Conservation (phyloP, 2,797 vertebrate species). For the Centropyge bicolor region DNA sequence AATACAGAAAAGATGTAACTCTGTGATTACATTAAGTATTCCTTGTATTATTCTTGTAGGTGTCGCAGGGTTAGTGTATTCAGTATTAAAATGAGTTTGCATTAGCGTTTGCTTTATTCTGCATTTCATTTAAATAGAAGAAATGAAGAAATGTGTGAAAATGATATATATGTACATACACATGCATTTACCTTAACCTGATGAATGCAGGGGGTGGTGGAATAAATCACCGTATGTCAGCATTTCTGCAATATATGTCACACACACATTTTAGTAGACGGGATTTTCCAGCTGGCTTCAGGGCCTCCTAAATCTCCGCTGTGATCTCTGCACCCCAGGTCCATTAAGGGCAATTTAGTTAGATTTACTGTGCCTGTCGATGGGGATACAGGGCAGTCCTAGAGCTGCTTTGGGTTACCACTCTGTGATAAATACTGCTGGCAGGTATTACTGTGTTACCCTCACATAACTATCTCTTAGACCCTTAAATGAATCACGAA, state of each 20-base stretch:
- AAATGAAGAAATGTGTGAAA: constrained; percentile 15
- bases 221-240: constrained; percentile 26
- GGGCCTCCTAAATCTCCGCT: constrained; percentile 52
- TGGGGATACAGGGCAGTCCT: constrained; percentile 31
- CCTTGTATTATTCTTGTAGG: background rate
- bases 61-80: background rate
- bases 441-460: constrained; percentile 46
- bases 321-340: constrained; percentile 63
- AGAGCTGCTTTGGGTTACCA: constrained; percentile 38
- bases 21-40: background rate
- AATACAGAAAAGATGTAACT: background rate
- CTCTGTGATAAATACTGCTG: constrained; percentile 53
- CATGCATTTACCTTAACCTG: constrained; percentile 27
- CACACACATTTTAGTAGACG: constrained; percentile 12
- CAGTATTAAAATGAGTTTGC: constrained; percentile 1
- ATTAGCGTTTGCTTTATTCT: background rate
- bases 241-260: constrained; percentile 4
- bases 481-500: constrained; percentile 45
- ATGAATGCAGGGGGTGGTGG: constrained; percentile 30
- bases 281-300: constrained; percentile 57
- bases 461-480: constrained; percentile 51
- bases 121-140: constrained; percentile 9
- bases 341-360: constrained; percentile 70
- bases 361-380: constrained; percentile 63
- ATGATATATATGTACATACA: constrained; percentile 16